phyloP scores from a whole-genome alignment of 1,140 invertebrate genomes.

The Pissodes strobi region DNA sequence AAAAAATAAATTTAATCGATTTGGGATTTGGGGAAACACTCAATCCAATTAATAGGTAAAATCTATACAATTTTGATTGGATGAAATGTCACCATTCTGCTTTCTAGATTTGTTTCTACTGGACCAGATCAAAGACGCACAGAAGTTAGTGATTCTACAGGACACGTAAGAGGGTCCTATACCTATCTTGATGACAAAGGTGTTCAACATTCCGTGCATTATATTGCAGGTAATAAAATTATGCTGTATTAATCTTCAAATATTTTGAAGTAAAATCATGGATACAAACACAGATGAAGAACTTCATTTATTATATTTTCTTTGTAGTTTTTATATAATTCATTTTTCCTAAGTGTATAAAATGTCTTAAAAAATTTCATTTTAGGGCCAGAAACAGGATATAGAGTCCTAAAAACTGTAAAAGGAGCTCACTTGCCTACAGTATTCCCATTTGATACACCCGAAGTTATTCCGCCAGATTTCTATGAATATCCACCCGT shows the following conservation, averaged over 20 bases:
- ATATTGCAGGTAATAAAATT: slow-evolving; percentile 71
- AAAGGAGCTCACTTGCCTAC: slow-evolving; percentile 62
- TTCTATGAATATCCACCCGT: slow-evolving; percentile 57
- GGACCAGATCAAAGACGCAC: slow-evolving; percentile 72
- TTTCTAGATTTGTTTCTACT: slow-evolving; percentile 67
- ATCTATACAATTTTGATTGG: too few species aligned
- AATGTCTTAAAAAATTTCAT: not conserved
- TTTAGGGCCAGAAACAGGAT: slow-evolving; percentile 67
- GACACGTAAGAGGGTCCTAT: slow-evolving; percentile 72
- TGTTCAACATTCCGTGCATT: slow-evolving; percentile 69
- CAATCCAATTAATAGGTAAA: too few species aligned
- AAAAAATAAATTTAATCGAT: too few species aligned
- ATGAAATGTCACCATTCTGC: too few species aligned
- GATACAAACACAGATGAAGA: too few species aligned
- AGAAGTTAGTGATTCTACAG: slow-evolving; percentile 69
- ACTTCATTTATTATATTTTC: too few species aligned
- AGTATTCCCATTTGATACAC: slow-evolving; percentile 56
- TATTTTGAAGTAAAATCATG: too few species aligned
- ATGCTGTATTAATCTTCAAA: too few species aligned
- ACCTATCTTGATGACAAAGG: slow-evolving; percentile 76
- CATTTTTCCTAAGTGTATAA: too few species aligned
- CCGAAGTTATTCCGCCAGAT: slow-evolving; percentile 54
- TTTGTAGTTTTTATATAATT: too few species aligned
- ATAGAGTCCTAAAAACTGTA: slow-evolving; percentile 67
- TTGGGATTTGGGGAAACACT: too few species aligned